Evolutionary conservation across 2,113 vertebrate genomes (phyloP), one percentile per base, ranked within the genome.

Genomic region (Gobiocypris rarus): DNA sequence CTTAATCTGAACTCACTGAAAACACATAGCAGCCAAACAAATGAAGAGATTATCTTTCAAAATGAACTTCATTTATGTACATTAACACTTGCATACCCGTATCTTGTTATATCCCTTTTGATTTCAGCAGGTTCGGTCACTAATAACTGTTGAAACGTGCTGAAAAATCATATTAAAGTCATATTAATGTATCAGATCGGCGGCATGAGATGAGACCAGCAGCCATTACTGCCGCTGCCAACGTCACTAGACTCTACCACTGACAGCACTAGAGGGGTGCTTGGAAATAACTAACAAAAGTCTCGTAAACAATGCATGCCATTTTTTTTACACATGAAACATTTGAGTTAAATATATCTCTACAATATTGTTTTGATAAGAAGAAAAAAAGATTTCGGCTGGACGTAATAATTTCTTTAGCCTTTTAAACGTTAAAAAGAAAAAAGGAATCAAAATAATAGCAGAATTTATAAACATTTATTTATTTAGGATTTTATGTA

Each of bases 161-260:
- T 24, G 19, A 38, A 70, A 81, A 70, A 81, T 81, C 65, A 81
- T 81, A 19, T 70, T 70, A 54, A 41, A 15, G 54, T 69, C 48
- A 70, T 38, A 5, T 3, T 56, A 8, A 52, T 50, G 1, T 26
- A 9, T 52, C 3, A 54, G 11, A 22, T 24, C 41, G 45, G 26
- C 43, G 0, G 48, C 79, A 41, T 56, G 79, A 81, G 65, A 9
- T 26, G 79, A 70, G 79, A 9, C 3, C 11, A 26, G 79, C 61
- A 48, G 61, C 79, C 79, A 81, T 81, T 15, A 38, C 79, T 4
- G 10, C 77, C 14, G 15, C 41, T 81, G 45, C 3, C 1, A 19
- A 81, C 79, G 65, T 81, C 79, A 81, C 41, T n/a, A 6, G 48
- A 70, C 45, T 70, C 63, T 26, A 41, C 79, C 79, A 81, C 28